phyloP scores from a whole-genome alignment of 2,888 invertebrate species.

The Rapana venosa region DNA sequence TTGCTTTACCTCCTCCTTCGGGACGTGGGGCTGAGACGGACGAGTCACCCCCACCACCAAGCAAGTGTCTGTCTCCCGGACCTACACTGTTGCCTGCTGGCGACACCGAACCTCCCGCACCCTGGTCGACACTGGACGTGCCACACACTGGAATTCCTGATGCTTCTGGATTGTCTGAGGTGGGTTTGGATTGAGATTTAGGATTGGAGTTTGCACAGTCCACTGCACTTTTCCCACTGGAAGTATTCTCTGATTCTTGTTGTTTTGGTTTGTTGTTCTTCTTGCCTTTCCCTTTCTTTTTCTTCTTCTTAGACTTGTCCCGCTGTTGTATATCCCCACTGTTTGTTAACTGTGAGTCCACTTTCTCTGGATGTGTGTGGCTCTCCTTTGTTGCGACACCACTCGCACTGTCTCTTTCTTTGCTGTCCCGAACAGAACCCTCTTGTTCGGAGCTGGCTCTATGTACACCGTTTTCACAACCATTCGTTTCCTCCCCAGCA shows the following conservation, averaged over 20 bases:
- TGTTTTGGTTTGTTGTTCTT: slow-evolving; percentile 31
- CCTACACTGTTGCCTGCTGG: neutral
- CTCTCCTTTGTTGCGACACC: neutral
- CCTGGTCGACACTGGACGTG: neutral
- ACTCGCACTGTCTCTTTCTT: slow-evolving; percentile 11
- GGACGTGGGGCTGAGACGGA: neutral
- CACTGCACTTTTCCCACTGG: neutral
- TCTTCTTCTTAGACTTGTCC: slow-evolving; percentile 34
- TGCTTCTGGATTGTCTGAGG: neutral
- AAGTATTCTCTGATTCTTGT: neutral
- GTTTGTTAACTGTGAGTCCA: slow-evolving; percentile 7
- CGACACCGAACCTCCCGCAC: neutral
- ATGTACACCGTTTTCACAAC: neutral
- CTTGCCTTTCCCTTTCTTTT: slow-evolving; percentile 37
- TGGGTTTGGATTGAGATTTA: slow-evolving; percentile 22
- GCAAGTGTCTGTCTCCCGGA: neutral
- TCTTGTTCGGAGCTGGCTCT: neutral
- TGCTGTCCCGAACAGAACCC: neutral
- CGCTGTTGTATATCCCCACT: neutral
- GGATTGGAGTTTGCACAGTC: neutral
- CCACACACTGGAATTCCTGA: slow-evolving; percentile 7
- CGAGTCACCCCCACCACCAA: neutral
- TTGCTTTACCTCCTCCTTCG: slow-evolving; percentile 18
- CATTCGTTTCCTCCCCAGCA: neutral
- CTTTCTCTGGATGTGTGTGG: neutral